Evolutionary conservation across 2,113 vertebrate genomes (phyloP), one percentile per base, ranked within the genome.

Genomic region (Varanus salvator): DNA sequence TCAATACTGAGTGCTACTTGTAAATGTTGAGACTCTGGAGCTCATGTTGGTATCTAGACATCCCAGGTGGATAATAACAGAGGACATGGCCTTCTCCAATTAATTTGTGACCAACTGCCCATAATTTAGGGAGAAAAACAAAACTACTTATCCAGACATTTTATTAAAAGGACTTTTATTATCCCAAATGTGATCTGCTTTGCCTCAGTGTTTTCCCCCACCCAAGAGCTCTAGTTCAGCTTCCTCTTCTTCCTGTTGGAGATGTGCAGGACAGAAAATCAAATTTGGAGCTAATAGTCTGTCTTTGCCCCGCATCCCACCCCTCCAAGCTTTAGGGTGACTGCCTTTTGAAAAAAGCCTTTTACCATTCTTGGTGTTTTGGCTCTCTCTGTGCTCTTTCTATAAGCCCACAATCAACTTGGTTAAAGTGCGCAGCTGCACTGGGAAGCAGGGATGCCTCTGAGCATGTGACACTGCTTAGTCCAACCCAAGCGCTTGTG

Each of bases 1-100:
- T 90, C 3, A 69, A 87, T 57, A 27, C 90, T 60, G 92, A 96
- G 88, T n/a, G 31, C 89, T 93, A 92, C 95, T 93, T 95, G 95
- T 80, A 89, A 89, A 92, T 93, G 93, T 93, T 83, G 85, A 80
- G 34, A 66, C 89, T 92, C 77, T 71, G 88, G 86, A 92, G 93
- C 89, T 84, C 88, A 21, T 15, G 86, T 54, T 48, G 72, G 72
- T 4, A 72, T 89, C 92, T 93, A 64, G 8, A 84, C 7, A 9
- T 96, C 95, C 93, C 96, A 6, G 9, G 90, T 23, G 92, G 85
- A 92, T 11, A 74, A 60, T 44, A 77, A 85, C 0, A 0, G 44
- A 25, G 87, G 54, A 2, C 0, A 57, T 1, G 86, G 87, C 48
- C 82, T 93, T 76, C 66, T 34, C 5, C 80, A 69, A 68, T 87